Conservation (phyloP, 2,888 invertebrate genomes). For the Drosophila anceps region DNA sequence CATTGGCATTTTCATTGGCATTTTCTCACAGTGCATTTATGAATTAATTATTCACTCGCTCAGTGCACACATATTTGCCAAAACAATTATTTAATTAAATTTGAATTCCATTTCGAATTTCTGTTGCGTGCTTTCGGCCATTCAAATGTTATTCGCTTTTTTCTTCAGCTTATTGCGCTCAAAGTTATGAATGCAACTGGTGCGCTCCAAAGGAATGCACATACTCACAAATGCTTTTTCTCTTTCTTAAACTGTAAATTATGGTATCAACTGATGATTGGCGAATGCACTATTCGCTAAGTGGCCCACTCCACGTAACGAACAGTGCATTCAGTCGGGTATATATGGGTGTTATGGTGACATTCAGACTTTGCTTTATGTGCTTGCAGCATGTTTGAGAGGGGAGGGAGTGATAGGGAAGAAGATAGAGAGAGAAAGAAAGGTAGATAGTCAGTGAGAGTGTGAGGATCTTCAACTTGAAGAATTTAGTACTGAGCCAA, state of each 20-base stretch:
- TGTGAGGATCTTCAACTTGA: too few relatives aligned
- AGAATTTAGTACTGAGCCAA: too few relatives aligned
- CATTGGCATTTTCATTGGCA: background rate
- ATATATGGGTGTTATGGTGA: background rate
- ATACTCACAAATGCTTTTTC: background rate
- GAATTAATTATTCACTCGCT: slow-evolving; percentile 6
- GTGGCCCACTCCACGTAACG: too few relatives aligned
- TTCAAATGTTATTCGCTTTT: background rate
- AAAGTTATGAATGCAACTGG: slow-evolving; percentile 10
- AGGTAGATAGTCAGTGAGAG: background rate
- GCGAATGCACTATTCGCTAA: background rate
- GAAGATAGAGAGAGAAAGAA: background rate
- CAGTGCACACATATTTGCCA: slow-evolving; percentile 13
- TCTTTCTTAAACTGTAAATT: background rate
- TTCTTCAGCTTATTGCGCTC: background rate
- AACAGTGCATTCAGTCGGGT: too few relatives aligned
- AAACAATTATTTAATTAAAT: slow-evolving; percentile 23
- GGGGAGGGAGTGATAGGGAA: background rate
- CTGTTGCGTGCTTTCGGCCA: slow-evolving; percentile 8
- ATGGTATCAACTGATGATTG: background rate
- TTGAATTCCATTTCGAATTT: slow-evolving; percentile 17
- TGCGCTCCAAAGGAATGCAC: background rate
- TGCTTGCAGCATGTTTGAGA: background rate
- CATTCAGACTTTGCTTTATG: background rate
- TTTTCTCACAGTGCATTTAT: background rate